Percentiles rank a stretch among this genome's conserved stretches.
These are phyloP conservation scores for Zoroaster sp. DNA, from an alignment of 53 echinoderm and acorn worm genomes.

Conservation along the genomic window DNA sequence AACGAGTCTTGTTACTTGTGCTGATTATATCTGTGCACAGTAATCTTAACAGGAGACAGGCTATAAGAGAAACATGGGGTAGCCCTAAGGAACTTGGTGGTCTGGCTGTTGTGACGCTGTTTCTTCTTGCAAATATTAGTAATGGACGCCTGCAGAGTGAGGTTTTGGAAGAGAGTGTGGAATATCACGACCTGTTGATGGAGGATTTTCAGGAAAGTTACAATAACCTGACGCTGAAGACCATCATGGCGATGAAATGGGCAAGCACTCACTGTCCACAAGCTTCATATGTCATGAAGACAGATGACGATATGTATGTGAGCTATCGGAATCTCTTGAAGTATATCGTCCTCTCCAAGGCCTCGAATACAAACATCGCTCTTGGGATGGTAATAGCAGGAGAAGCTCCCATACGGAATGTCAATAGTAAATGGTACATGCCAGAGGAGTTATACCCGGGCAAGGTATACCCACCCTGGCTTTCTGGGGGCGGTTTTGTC, in stretches of 20 bases:
- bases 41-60: slow-evolving; percentile 39
- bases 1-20: slow-evolving; percentile 56
- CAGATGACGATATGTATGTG: slow-evolving; percentile 71
- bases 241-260: slow-evolving; percentile 78
- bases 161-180: slow-evolving; percentile 16
- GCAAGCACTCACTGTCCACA: slow-evolving; percentile 62
- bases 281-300: slow-evolving; percentile 78
- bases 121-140: slow-evolving; percentile 40
- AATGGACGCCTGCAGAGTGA: not conserved
- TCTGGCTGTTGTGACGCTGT: slow-evolving; percentile 19
- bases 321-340: slow-evolving; percentile 22
- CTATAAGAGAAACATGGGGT: slow-evolving; percentile 59
- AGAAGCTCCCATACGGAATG: slow-evolving; percentile 71
- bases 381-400: slow-evolving; percentile 88
- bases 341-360: not conserved
- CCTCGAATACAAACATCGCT: slow-evolving; percentile 45
- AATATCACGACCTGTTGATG: slow-evolving; percentile 55
- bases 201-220: slow-evolving; percentile 67
- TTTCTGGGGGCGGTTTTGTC: slow-evolving; percentile 87
- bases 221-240: slow-evolving; percentile 69
- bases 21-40: slow-evolving; percentile 32
- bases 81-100: slow-evolving; percentile 1
- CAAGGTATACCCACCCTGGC: slow-evolving; percentile 80
- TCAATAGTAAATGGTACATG: slow-evolving; percentile 97
- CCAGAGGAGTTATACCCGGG: slow-evolving; percentile 72